Evolutionary conservation across 1,140 invertebrate species (phyloP), one percentile per base, ranked within the genome.

Genomic region (Telenomus remus): DNA sequence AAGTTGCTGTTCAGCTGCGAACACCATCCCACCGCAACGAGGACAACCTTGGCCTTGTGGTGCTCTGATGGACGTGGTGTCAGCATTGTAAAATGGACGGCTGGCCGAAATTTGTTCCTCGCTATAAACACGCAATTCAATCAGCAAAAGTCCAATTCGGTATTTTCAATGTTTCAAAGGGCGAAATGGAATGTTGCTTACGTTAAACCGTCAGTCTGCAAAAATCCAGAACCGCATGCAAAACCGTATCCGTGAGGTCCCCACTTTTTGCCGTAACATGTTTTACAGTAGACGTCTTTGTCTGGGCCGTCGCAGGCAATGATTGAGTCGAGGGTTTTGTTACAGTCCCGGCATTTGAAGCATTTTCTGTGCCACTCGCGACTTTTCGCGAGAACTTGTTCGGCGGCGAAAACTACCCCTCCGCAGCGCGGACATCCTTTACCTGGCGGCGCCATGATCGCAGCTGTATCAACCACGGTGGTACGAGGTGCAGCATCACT

Each of bases 311-410:
- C 95, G 83, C 96, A 96, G 75, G 96, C 96, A 77, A 95, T 95
- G 82, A 96, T 96, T 13, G 96, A 98, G 84, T 98, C 96, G 50
- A 98, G 90, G 14, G 94, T 95, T 82, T 96, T 96, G 78, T 92
- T 94, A 87, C 97, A 99, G 78, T 96, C 95, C 85, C 91, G 93
- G 87, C 97, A 99, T 87, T 98, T 99, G 91, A 97, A 98, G 89
- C 97, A 99, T 88, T 98, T 98, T 89, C 97, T 93, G 90, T 95
- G 97, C 96, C 96, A 99, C 88, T 97, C 96, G 82, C 95, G 92
- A 59, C 94, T 92, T 84, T 95, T 96, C 35, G 95, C 95, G 15
- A 96, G 89, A 44, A 97, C 95, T 86, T 95, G 93, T 85, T 97
- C 96, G 50, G 96, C 96, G 44, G 95, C 95, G 84, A 94, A 97